Evolutionary conservation across 2,113 vertebrate genomes (phyloP), one percentile per base, ranked within the genome.

Genomic region (Cyanoderma ruficeps): DNA sequence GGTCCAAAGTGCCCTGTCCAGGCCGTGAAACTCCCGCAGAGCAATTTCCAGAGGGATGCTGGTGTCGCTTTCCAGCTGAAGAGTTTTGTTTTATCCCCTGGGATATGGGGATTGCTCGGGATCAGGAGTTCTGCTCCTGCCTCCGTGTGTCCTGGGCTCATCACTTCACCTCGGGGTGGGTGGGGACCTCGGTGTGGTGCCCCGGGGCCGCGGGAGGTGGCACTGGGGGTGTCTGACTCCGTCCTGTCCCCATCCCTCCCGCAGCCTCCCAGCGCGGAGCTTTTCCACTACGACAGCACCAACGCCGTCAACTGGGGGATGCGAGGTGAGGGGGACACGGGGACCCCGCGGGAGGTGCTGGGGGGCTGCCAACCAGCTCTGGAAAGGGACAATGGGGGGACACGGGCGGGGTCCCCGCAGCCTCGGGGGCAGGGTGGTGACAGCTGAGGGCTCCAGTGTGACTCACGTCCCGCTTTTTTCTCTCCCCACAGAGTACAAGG

Each of bases 231-330:
- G 0, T 50, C 64, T 8, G 59, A 64, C n/a, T 53, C 30, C 16
- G 22, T 19, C n/a, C 25, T 78, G 23, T 24, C 19, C 90, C 57
- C 91, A 2, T 97, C 69, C 72, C n/a, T 74, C 81, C 69, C 31
- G 5, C 97, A 98, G 98, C 98, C 98, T 39, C 98, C 98, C 86
- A 98, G 99, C 63, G 98, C 99, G 1, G 99, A 99, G 74, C 99
- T 99, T 67, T 99, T 99, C 97, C 99, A 99, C 97, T 99, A 99
- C 1, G 99, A 99, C 98, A 98, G 98, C 93, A 98, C 98, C 49
- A 99, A 98, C 0, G 99, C 99, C 24, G 98, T 99, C 95, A 99
- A 99, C 98, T 99, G 99, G 99, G 99, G 99, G 63, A 99, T 98
- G 98, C 98, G 98, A 99, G 99, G 99, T 99, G 95, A 97, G 96